Evolutionary conservation across 2,888 invertebrate genomes (phyloP).

Genomic region (Nasonia oneida): DNA sequence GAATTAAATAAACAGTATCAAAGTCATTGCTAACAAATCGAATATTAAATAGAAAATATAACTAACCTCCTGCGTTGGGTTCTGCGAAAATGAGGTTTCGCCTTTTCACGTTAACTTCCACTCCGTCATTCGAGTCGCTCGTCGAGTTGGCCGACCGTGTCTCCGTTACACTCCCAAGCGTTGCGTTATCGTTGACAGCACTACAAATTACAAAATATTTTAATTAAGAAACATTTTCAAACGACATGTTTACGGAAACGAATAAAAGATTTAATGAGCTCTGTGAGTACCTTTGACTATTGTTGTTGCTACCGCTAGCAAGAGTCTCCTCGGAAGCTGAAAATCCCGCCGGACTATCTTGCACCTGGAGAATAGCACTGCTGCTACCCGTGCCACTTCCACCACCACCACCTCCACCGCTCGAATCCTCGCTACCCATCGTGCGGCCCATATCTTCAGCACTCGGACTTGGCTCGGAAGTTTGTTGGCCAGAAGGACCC

Average conservation of each 20-base stretch:
- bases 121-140: conserved; percentile 75
- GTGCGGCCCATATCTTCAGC: conserved; percentile 86
- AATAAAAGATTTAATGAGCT: neutral
- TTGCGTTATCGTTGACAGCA: conserved; percentile 67
- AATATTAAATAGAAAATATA: neutral
- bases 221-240: neutral
- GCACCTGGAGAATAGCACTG: conserved; percentile 70
- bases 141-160: conserved; percentile 70
- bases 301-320: conserved; percentile 46
- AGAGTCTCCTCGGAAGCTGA: conserved; percentile 72
- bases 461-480: conserved; percentile 82
- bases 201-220: conserved; percentile 31
- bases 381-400: conserved; percentile 28
- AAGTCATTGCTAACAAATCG: neutral
- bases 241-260: neutral
- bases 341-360: conserved; percentile 78
- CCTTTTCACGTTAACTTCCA: conserved; percentile 72
- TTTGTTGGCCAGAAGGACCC: conserved; percentile 73
- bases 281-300: conserved; percentile 51
- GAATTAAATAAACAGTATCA: conserved; percentile 10
- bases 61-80: conserved; percentile 69
- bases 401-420: conserved; percentile 80
- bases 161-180: conserved; percentile 65
- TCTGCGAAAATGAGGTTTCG: conserved; percentile 76
- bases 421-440: conserved; percentile 88